These are phyloP conservation scores for Myotis planiceps DNA, from an alignment of 2,797 vertebrate species.

Conservation along the genomic window DNA sequence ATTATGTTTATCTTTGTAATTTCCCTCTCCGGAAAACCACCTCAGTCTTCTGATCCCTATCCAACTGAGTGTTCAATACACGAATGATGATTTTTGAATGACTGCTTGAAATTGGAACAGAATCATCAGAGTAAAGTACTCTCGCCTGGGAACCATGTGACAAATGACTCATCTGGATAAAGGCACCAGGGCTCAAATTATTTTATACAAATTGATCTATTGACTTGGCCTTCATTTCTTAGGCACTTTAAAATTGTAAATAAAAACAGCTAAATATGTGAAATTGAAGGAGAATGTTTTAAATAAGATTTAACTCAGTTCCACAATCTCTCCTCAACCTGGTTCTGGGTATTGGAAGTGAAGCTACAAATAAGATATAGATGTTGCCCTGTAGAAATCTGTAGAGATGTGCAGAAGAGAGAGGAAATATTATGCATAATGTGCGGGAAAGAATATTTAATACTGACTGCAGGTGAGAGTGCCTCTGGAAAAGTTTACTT, in stretches of 20 bases:
- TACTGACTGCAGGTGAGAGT: neutral
- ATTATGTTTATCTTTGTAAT: neutral
- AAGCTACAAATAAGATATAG: neutral
- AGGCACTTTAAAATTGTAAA: neutral
- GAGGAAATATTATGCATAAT: neutral
- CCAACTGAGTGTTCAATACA: neutral
- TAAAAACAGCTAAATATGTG: neutral
- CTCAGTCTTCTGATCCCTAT: neutral
- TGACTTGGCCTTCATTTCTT: neutral
- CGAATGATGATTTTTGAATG: neutral
- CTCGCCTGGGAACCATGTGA: neutral
- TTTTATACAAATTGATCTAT: neutral
- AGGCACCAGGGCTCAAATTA: neutral
- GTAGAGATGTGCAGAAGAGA: neutral
- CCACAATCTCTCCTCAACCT: neutral
- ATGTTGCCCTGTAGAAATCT: neutral
- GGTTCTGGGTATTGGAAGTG: neutral
- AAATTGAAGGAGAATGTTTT: slow-evolving; percentile 15
- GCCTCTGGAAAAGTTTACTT: neutral
- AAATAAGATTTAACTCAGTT: neutral
- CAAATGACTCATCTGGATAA: neutral
- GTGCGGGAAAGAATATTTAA: neutral
- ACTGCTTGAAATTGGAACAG: neutral
- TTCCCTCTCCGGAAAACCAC: neutral
- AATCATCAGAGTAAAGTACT: neutral